Evolutionary conservation across 2,113 vertebrate species (phyloP).

Genomic region (Alaudala cheleensis): DNA sequence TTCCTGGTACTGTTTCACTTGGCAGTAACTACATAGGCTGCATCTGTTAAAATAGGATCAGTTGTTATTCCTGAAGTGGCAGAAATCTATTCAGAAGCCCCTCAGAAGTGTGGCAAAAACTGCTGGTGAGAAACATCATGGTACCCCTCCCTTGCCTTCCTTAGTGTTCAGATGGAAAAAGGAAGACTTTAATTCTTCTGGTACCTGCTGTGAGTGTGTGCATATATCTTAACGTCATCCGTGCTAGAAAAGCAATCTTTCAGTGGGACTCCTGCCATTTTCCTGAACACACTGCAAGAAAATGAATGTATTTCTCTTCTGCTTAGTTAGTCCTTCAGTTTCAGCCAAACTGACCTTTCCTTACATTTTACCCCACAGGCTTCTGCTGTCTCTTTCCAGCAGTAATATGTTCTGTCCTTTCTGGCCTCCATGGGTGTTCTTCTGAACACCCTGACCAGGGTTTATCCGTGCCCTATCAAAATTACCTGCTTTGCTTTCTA

Average conservation of each 20-base stretch:
- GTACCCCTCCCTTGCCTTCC: background rate
- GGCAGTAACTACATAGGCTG: background rate
- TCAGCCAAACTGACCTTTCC: conserved; percentile 18
- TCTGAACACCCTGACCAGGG: background rate
- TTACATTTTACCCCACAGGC: background rate
- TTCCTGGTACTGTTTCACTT: background rate
- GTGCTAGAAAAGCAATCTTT: background rate
- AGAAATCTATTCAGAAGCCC: background rate
- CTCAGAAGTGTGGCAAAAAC: background rate
- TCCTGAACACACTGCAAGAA: background rate
- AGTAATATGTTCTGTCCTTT: background rate
- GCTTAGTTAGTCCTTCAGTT: background rate
- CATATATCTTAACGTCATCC: background rate
- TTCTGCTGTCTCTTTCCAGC: background rate
- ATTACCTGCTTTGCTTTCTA: background rate
- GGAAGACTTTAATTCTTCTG: background rate
- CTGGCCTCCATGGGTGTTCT: background rate
- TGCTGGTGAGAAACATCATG: background rate
- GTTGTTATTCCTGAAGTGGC: background rate
- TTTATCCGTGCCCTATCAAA: background rate
- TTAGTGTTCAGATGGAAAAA: rapidly evolving
- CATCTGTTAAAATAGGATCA: background rate
- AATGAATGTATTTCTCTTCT: background rate
- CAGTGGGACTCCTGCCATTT: background rate
- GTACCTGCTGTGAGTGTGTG: background rate